Evolutionary conservation across 2,797 vertebrate species (phyloP).

Genomic region (Leptoclinus maculatus): DNA sequence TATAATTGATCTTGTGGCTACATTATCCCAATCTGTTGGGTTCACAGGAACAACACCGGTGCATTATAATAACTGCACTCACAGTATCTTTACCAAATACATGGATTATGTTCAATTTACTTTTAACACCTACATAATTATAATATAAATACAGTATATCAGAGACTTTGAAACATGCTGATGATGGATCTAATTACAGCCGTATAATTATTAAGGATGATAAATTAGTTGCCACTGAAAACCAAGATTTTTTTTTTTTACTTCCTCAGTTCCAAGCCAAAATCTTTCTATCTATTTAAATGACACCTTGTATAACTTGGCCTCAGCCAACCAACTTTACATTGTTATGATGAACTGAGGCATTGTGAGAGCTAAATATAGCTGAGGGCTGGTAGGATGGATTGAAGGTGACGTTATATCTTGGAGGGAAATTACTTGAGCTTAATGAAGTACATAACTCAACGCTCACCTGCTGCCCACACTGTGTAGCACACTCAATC

Average conservation of each 20-base stretch:
- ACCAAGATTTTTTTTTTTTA: constrained; percentile 7
- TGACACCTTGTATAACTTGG: constrained; percentile 36
- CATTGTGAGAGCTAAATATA: constrained; percentile 71
- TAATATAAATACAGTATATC: constrained; percentile 30
- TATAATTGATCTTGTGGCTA: background rate
- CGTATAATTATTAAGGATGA: constrained; percentile 32
- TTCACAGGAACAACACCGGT: background rate
- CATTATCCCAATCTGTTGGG: background rate
- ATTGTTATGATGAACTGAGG: constrained; percentile 60
- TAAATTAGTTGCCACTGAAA: constrained; percentile 25
- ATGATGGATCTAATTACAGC: constrained; percentile 45
- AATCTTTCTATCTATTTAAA: constrained; percentile 4
- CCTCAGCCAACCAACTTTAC: constrained; percentile 45
- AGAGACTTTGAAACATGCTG: constrained; percentile 27
- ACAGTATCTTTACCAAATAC: constrained; percentile 13
- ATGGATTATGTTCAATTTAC: constrained; percentile 10
- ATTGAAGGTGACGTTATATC: constrained; percentile 77
- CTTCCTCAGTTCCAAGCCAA: background rate
- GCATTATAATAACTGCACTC: background rate
- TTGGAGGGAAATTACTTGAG: constrained; percentile 77
- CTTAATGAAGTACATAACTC: constrained; percentile 84
- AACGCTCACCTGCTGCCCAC: constrained; percentile 72
- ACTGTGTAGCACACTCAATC: constrained; percentile 63
- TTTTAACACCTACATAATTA: constrained; percentile 25
- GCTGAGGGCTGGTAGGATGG: constrained; percentile 68